Base-by-base conservation (phyloP, 2,888 invertebrate species). In the Agriotes lineatus region DNA sequence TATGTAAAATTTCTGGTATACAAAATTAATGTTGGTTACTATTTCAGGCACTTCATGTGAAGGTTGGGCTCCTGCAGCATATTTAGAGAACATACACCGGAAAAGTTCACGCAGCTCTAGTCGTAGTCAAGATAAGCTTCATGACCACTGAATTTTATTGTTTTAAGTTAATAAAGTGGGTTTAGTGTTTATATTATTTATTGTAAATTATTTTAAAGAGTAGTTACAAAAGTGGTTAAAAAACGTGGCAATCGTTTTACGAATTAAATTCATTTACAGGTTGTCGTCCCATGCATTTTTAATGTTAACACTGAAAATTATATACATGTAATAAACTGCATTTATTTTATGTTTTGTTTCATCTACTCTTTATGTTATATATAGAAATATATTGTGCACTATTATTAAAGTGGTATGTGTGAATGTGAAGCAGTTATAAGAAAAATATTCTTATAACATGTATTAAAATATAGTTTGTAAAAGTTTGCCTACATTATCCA, bases 21-120 rank as follows among this genome's bases (percentile, higher is more conserved):
- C 19, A 56, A 16, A 33, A 18, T 56, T 35, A 25, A n/a, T 19
- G 5, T 33, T 7, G 12, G n/a, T 10, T 48, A 74, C 71, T 77
- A 54, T 82, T 87, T 85, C 84, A 85, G 92, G 90, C 75, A 86
- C 87, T 70, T 88, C 90, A 76, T 88, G 90, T 80, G 95, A 95
- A 85, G 96, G 96, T 75, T 97, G 97, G 97, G 96, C 95, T 68
- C 97, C 97, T 64, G 95, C 96, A 58, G 95, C 96, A 30, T 97
- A 96, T 86, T 88, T 97, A 85, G 95, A 95, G 86, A 88, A 88
- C 74, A 82, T 88, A 76, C 91, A 91, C 85, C 89, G 92, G 81
- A 93, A 92, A 86, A 89, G 90, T 10, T 92, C 93, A 75, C 89
- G 92, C 80, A 91, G 91, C 77, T 91, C 92, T 78, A 90, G 90